A percentile compares a stretch with the other conserved stretches of the same genome.
These are phyloP conservation scores for Sebastes fasciatus DNA, from an alignment of 2,113 vertebrate genomes.

Conservation along the genomic window DNA sequence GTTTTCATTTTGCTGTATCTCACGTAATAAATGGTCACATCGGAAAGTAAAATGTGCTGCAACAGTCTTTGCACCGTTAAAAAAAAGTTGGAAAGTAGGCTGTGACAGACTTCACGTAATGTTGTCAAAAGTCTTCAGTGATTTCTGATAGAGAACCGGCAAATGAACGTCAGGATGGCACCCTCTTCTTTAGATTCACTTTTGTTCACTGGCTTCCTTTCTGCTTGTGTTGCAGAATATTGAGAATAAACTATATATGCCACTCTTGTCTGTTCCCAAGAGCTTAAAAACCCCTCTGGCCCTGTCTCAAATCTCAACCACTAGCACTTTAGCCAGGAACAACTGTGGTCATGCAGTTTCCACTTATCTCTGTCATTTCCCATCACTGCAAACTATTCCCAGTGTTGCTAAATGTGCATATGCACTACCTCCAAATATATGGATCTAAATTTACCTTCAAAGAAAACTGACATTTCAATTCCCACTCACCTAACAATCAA, in stretches of 20 bases:
- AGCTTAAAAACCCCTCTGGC: conserved; percentile 6
- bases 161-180: not conserved
- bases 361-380: conserved; percentile 23
- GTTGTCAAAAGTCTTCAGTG: not conserved
- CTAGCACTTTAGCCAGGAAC: conserved; percentile 30
- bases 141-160: not conserved
- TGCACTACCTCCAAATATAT: not conserved
- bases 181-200: not conserved
- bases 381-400: not conserved
- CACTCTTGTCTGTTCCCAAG: conserved; percentile 21
- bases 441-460: not conserved
- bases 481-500: not conserved
- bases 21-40: not conserved
- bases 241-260: conserved; percentile 15
- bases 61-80: not conserved
- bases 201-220: conserved; percentile 15
- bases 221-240: conserved; percentile 36
- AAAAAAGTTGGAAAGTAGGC: not conserved
- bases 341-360: conserved; percentile 10
- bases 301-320: conserved; percentile 36
- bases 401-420: not conserved
- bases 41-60: not conserved
- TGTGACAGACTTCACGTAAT: not conserved
- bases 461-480: conserved; percentile 23
- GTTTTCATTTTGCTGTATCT: not conserved